These are phyloP conservation scores for Macrochelys suwanniensis DNA, from an alignment of 2,797 vertebrate species.

Conservation along the genomic window DNA sequence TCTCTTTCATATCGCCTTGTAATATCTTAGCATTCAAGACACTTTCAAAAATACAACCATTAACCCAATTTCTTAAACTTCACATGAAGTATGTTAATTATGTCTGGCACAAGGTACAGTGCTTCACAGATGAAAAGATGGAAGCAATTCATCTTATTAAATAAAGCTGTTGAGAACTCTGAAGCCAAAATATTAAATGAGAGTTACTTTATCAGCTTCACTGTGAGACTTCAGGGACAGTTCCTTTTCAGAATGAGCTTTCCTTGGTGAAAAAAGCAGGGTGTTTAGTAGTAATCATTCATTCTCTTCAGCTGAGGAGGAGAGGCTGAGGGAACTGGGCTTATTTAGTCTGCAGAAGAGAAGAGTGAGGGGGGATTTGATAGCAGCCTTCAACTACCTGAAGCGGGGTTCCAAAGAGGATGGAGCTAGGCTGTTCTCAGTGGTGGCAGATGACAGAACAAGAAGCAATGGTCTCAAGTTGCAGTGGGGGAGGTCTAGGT, in stretches of 20 bases:
- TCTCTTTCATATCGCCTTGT: background rate
- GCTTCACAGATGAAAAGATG: background rate
- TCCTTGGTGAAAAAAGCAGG: background rate
- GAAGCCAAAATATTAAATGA: background rate
- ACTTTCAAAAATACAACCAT: background rate
- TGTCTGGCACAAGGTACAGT: background rate
- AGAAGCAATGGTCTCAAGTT: no score
- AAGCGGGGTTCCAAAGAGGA: no score
- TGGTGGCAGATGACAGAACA: no score
- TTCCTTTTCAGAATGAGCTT: slow-evolving; percentile 3
- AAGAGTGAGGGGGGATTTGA: no score
- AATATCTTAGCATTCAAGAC: background rate
- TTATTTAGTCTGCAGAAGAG: no score
- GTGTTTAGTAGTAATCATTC: background rate
- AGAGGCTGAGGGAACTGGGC: no score
- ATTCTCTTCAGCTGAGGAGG: background rate
- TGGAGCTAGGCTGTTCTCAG: no score
- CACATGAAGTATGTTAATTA: background rate
- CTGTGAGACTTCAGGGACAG: background rate
- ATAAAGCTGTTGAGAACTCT: background rate
- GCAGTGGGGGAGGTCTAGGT: no score
- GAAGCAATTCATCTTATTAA: slow-evolving; percentile 18
- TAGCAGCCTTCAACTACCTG: no score
- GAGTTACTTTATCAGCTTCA: background rate
- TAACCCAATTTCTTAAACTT: background rate